phyloP scores from a whole-genome alignment of 2,888 invertebrate species.

The Trilocha varians region DNA sequence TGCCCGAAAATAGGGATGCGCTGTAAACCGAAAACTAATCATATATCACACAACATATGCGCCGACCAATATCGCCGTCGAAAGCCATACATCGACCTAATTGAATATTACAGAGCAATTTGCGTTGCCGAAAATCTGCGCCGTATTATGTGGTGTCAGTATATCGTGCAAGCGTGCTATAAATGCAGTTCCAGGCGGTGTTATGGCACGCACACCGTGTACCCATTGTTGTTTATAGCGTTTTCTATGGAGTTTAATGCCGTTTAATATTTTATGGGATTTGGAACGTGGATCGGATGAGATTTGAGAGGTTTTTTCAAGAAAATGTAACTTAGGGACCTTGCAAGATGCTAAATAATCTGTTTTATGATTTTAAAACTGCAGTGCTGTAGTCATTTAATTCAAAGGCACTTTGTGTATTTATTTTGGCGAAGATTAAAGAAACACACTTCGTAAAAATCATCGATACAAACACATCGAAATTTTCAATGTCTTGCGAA shows the following conservation, averaged over 20 bases:
- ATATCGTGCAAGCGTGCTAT: slow-evolving; percentile 32
- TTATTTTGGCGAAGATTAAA: too few species aligned
- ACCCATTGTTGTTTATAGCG: slow-evolving; percentile 10
- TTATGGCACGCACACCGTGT: neutral
- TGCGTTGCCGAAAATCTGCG: slow-evolving; percentile 71
- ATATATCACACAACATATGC: slow-evolving; percentile 67
- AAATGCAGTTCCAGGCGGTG: neutral
- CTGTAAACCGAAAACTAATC: slow-evolving; percentile 58
- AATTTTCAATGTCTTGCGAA: too few species aligned
- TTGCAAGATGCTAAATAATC: too few species aligned
- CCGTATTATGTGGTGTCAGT: slow-evolving; percentile 62
- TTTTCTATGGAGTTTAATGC: slow-evolving; percentile 43
- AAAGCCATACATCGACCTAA: slow-evolving; percentile 50
- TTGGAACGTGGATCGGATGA: neutral
- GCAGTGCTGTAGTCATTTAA: too few species aligned
- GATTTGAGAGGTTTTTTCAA: neutral
- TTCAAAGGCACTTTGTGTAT: too few species aligned
- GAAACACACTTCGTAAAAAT: too few species aligned
- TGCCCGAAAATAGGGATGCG: slow-evolving; percentile 20
- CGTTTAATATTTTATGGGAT: neutral
- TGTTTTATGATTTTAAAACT: too few species aligned
- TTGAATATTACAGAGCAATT: slow-evolving; percentile 72
- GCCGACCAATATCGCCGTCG: slow-evolving; percentile 62
- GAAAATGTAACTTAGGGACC: too few species aligned
- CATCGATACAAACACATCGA: too few species aligned